A percentile compares a stretch with the other conserved stretches of the same genome.
Evolutionary conservation across 2,797 vertebrate species (phyloP).

Genomic region (Craterocephalus amniculus): DNA sequence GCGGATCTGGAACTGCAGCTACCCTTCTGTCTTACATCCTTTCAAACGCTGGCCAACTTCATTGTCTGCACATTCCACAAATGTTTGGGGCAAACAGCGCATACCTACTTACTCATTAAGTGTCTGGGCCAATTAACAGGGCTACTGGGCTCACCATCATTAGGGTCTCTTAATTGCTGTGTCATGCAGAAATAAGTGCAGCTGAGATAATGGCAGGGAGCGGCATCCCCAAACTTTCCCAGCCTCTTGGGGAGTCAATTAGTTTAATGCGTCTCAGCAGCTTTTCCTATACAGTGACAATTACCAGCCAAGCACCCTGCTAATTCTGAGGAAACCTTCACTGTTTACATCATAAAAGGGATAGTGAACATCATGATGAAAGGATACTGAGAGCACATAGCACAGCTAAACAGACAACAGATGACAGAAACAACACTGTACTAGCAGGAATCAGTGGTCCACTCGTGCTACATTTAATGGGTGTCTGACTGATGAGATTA

Average conservation of each 20-base stretch:
- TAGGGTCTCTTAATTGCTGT: conserved; percentile 75
- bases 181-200: conserved; percentile 67
- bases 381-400: conserved; percentile 41
- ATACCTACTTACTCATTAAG: conserved; percentile 70
- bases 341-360: conserved; percentile 48
- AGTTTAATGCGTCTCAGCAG: conserved; percentile 55
- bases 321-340: conserved; percentile 53
- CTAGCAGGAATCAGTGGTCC: conserved; percentile 30
- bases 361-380: conserved; percentile 32
- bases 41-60: conserved; percentile 51
- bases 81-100: conserved; percentile 58
- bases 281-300: conserved; percentile 42
- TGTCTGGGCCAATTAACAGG: conserved; percentile 76
- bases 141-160: conserved; percentile 69
- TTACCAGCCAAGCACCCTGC: conserved; percentile 43
- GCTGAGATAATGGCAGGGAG: conserved; percentile 71
- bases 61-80: conserved; percentile 71
- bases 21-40: conserved; percentile 25
- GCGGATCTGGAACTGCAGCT: conserved; percentile 46
- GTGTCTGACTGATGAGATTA: conserved; percentile 48
- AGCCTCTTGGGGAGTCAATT: conserved; percentile 67
- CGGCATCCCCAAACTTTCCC: conserved; percentile 59
- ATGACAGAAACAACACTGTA: conserved; percentile 23
- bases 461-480: conserved; percentile 39
- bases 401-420: conserved; percentile 20